phyloP scores from a whole-genome alignment of 2,797 vertebrate genomes.

The Melanotaenia boesemani region DNA sequence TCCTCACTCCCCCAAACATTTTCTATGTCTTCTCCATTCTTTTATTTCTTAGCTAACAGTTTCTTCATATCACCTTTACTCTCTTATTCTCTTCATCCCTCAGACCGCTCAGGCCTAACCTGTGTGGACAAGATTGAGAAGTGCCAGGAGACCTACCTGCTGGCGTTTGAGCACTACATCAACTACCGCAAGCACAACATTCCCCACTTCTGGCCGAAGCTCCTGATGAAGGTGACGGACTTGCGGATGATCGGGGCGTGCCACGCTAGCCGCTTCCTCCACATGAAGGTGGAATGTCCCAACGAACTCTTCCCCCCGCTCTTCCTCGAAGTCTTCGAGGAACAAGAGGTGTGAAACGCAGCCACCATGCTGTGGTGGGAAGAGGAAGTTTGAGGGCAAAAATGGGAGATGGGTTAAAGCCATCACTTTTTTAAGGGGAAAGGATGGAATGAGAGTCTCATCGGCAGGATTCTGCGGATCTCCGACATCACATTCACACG shows the following conservation, averaged over 20 bases:
- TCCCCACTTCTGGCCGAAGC: slow-evolving; percentile 98
- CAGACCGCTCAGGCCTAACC: slow-evolving; percentile 94
- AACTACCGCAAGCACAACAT: slow-evolving; percentile 99
- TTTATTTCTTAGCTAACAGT: background rate
- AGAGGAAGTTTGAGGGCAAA: slow-evolving; percentile 25
- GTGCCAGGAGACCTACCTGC: slow-evolving; percentile 95
- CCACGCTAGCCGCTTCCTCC: slow-evolving; percentile 97
- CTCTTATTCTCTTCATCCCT: background rate
- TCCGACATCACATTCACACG: slow-evolving; percentile 51
- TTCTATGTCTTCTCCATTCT: background rate
- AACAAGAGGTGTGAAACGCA: slow-evolving; percentile 88
- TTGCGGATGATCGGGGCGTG: slow-evolving; percentile 97
- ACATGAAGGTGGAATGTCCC: slow-evolving; percentile 98
- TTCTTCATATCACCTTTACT: background rate
- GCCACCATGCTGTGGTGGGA: slow-evolving; percentile 26
- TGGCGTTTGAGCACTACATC: slow-evolving; percentile 98
- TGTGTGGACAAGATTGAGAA: slow-evolving; percentile 94
- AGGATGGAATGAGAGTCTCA: slow-evolving; percentile 57
- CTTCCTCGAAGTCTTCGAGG: slow-evolving; percentile 94
- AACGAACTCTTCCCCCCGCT: slow-evolving; percentile 95
- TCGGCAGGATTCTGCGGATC: slow-evolving; percentile 55
- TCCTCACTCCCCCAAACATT: too few species aligned
- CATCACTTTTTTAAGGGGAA: slow-evolving; percentile 34
- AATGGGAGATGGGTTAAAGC: slow-evolving; percentile 46
- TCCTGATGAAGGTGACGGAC: slow-evolving; percentile 98